Base-by-base conservation (phyloP, 2,888 invertebrate genomes). In the Philereme transversata region DNA sequence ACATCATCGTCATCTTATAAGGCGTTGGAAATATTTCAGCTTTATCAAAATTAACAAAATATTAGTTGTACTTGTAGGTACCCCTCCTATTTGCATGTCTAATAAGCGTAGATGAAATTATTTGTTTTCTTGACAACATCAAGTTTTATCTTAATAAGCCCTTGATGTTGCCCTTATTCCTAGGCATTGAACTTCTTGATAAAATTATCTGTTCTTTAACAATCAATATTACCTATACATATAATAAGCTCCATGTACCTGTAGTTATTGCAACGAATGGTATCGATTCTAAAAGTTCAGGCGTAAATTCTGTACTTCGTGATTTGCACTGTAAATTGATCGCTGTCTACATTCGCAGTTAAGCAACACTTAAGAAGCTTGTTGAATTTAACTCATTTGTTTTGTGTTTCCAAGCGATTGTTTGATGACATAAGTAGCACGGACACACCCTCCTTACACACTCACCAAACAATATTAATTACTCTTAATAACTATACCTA, bases 341-440 rank as follows among this genome's bases (percentile, higher is more conserved):
- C 44, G 34, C 22, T 43, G 9, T n/a, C 48, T 41, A 43, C 46
- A 35, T n/a, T 47, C 41, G 11, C 50, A 57, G 49, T 51, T 35
- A 51, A 36, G 52, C 48, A 55, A 34, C 40, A 51, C 38, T 51
- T 56, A 49, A 44, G n/a, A n/a, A 49, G 48, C 9, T 58, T 62
- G 47, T 50, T 57, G 36, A 47, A 57, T 64, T 57, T 67, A 41
- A 57, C 57, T 52, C 47, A 60, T 33, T 64, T 75, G 74, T 71
- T 77, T 73, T 56, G 56, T 56, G 56, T 70, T 65, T 70, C 63
- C 62, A 64, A 65, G 71, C 51, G 54, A 44, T 55, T 78, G 76
- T 76, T 75, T 74, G 75, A 67, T 70, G 71, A 74, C 70, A 70
- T 58, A 65, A 64, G 67, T 57, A 45, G 49, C 50, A 51, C 52